phyloP scores from a whole-genome alignment of 2,797 vertebrate species.

The Smutsia temminckii region DNA sequence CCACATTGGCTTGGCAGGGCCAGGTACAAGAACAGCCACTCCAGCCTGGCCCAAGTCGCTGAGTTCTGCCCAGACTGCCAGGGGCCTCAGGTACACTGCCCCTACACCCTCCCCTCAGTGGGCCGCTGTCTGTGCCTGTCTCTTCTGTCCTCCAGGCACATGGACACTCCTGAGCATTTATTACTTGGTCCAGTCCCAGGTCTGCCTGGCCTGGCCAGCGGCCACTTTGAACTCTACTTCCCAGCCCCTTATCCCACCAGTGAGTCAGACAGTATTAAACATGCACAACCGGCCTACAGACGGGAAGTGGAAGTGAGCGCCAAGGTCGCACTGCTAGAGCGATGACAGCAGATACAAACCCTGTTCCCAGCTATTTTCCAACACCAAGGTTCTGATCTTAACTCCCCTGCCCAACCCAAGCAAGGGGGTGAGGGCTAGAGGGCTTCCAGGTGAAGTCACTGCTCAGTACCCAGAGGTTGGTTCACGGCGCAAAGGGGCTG shows the following conservation, averaged over 20 bases:
- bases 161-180: background rate
- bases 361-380: background rate
- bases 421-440: background rate
- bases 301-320: background rate
- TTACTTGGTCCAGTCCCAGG: background rate
- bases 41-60: background rate
- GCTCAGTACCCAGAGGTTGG: background rate
- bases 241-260: background rate
- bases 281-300: background rate
- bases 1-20: background rate
- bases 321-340: background rate
- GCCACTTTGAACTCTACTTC: background rate
- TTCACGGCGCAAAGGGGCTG: background rate
- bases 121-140: background rate
- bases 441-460: background rate
- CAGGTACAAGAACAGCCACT: background rate
- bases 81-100: background rate
- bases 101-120: background rate
- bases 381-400: background rate
- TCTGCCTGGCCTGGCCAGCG: background rate
- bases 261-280: background rate
- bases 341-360: background rate
- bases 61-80: background rate
- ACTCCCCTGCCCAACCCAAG: background rate
- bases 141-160: background rate